Percentiles rank a stretch among this genome's conserved stretches.
phyloP scores from a whole-genome alignment of 2,888 invertebrate genomes.

The Melanotus villosus region DNA sequence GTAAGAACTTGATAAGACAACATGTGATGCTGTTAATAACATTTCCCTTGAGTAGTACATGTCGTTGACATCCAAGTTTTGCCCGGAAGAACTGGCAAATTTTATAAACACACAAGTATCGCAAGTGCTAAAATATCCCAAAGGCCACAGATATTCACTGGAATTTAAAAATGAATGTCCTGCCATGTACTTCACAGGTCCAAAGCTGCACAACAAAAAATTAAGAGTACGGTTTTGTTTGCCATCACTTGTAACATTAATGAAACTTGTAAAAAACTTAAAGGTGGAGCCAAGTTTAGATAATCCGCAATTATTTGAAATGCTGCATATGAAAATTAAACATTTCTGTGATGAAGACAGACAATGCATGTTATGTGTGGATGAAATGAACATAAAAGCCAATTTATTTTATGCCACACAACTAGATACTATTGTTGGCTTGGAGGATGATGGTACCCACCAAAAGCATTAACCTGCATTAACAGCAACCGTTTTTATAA shows the following conservation, averaged over 20 bases:
- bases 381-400: neutral
- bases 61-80: too few species aligned
- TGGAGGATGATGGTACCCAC: too few species aligned
- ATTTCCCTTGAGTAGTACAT: too few species aligned
- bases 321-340: conserved; percentile 28
- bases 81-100: too few species aligned
- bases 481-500: too few species aligned
- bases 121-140: neutral
- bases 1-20: too few species aligned
- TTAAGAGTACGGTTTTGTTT: neutral
- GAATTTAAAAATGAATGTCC: conserved; percentile 1
- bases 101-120: too few species aligned
- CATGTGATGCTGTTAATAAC: too few species aligned
- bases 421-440: too few species aligned
- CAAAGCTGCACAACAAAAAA: neutral
- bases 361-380: too few species aligned
- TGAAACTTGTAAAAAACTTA: neutral
- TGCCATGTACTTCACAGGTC: neutral
- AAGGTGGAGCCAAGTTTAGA: neutral
- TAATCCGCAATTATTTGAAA: neutral
- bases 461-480: too few species aligned
- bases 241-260: neutral
- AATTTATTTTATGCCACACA: too few species aligned
- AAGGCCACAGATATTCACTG: neutral
- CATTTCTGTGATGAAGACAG: neutral